Evolutionary conservation across 2,113 vertebrate genomes (phyloP).

Genomic region (Gallinago jamesoni): DNA sequence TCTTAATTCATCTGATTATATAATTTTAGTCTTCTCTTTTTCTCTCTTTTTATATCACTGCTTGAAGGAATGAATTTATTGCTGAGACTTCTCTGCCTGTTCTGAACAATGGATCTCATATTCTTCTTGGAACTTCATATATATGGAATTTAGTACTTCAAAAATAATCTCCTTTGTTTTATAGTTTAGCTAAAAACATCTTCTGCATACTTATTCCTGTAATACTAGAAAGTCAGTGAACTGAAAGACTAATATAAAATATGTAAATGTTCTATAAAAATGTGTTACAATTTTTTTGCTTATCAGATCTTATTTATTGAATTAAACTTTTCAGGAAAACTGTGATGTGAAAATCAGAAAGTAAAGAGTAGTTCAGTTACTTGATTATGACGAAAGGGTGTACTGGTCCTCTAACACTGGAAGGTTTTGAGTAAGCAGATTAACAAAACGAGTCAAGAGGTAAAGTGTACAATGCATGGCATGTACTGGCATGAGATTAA

Average conservation of each 20-base stretch:
- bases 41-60: constrained; percentile 62
- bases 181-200: background rate
- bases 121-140: constrained; percentile 48
- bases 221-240: constrained; percentile 49
- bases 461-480: background rate
- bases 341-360: constrained; percentile 17
- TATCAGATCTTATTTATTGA: background rate
- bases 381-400: background rate
- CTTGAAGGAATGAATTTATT: constrained; percentile 63
- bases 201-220: constrained; percentile 33
- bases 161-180: constrained; percentile 44
- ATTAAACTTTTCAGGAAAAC: background rate
- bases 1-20: constrained; percentile 70
- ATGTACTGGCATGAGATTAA: background rate
- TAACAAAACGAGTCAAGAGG: background rate
- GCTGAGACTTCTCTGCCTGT: constrained; percentile 24
- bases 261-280: constrained; percentile 28
- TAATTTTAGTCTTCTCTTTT: constrained; percentile 58
- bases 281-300: background rate
- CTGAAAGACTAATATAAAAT: constrained; percentile 55
- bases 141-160: constrained; percentile 20
- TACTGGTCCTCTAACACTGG: background rate
- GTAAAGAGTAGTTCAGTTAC: background rate
- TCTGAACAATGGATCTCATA: constrained; percentile 37
- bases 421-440: background rate